A percentile compares a stretch with the other conserved stretches of the same genome.
phyloP scores from a whole-genome alignment of 2,888 invertebrate genomes.

The Calliopum simillimum region DNA sequence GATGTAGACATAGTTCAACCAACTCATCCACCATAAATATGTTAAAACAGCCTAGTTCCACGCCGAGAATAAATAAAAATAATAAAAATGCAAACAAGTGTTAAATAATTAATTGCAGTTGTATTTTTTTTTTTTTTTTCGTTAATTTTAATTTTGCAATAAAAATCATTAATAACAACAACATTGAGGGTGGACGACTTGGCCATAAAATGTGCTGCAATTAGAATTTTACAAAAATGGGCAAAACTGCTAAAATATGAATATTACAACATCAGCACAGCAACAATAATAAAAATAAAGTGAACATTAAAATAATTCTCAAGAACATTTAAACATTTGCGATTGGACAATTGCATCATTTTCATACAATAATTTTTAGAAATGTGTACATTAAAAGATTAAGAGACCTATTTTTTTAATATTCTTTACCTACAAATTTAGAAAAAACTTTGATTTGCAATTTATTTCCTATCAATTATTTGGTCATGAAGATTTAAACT shows the following conservation, averaged over 20 bases:
- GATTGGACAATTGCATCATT: slow-evolving; percentile 5
- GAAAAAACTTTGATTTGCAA: too few relatives aligned
- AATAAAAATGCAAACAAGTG: too few relatives aligned
- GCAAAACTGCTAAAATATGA: slow-evolving; percentile 30
- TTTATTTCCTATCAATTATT: too few relatives aligned
- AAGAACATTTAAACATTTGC: neutral
- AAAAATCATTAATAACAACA: slow-evolving; percentile 22
- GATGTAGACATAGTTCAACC: too few relatives aligned
- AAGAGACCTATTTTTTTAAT: too few relatives aligned
- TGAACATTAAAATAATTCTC: slow-evolving; percentile 13
- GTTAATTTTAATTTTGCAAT: slow-evolving; percentile 4
- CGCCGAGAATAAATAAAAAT: too few relatives aligned
- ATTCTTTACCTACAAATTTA: too few relatives aligned
- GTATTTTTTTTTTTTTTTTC: neutral
- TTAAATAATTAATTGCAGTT: too few relatives aligned
- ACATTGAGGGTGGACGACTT: slow-evolving; percentile 34
- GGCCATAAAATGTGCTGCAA: slow-evolving; percentile 33
- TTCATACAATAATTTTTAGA: neutral
- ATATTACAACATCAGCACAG: slow-evolving; percentile 3
- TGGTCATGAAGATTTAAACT: too few relatives aligned
- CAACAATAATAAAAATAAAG: slow-evolving; percentile 1
- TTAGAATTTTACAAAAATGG: slow-evolving; percentile 33
- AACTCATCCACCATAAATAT: too few relatives aligned
- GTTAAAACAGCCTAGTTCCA: too few relatives aligned
- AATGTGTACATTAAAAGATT: neutral